Evolutionary conservation across 2,797 vertebrate species (phyloP), one percentile per base, ranked within the genome.

Genomic region (Cirrhinus mrigala): DNA sequence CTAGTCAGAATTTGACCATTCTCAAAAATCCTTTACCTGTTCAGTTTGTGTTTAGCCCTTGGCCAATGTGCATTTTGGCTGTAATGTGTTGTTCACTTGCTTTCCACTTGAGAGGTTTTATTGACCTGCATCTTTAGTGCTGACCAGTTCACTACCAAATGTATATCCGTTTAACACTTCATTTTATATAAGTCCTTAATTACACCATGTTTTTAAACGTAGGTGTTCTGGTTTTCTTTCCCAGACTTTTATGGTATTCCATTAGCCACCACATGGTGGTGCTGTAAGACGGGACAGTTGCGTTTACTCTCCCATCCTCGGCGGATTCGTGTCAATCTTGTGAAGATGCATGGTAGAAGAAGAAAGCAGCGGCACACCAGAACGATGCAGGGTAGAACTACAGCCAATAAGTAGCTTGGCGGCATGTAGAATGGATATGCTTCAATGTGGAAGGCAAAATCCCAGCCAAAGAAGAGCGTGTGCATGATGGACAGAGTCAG

Each of bases 391-490:
- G 97, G 97, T 69, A 97, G 92, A 1, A 95, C 88, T 82, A 97
- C 93, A 0, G 96, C 95, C 90, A 98, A 93, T 0, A 97, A 92
- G 90, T 95, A 97, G 52, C 95, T 95, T 0, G 97, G 97, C 0
- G 97, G 97, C 85, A 98, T 93, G 93, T 94, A 96, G 90, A 97
- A 98, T 16, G 92, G 94, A 91, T 98, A 97, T 40, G 92, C 90
- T 7, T 64, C 90, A 18, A 95, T 90, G 20, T 94, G 92, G 0
- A 98, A 97, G 58, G 96, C 94, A 0, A 95, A 93, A 4, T 94
- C 93, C 97, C 97, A 98, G 79, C 96, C 97, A 0, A 96, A 97
- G 0, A 96, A 96, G 15, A 98, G 95, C 0, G 96, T 95, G 93
- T 98, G 97, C 85, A 96, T 90, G 0, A 96, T 93, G 90, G 95